Evolutionary conservation across 2,797 vertebrate species (phyloP), one percentile per base, ranked within the genome.

Genomic region (Parotocinclus haroldoi): DNA sequence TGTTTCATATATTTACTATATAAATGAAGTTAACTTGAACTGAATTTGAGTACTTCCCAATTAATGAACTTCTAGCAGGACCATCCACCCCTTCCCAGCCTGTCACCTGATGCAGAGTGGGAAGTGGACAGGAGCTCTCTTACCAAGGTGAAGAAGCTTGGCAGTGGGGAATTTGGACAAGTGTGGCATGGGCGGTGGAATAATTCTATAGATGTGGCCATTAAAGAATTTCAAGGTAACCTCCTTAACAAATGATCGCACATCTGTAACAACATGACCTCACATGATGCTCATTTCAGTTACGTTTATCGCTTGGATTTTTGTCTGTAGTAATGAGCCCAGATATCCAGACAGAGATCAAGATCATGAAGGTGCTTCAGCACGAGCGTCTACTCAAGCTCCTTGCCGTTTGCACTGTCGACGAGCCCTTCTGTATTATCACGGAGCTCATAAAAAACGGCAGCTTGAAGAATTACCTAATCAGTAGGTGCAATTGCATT

Each of bases 131-230:
- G 66, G 58, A 60, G 45, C 36, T 78, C 74, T 19, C 68, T 86
- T 1, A 56, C 58, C 16, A 82, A 76, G 68, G 18, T 77, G 16
- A 48, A 68, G 9, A 61, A 51, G 16, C 64, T 86, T 18, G 84
- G 80, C 49, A 78, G 76, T 7, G 84, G 84, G 40, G 75, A 78
- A 51, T 84, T 83, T 61, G 81, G 78, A 13, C 55, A 78, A 12
- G 84, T 84, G 53, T 86, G 81, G 83, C 63, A 80, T 12, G 84
- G 80, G 3, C 10, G 72, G 10, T 85, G 81, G 81, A 80, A 84
- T 36, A 67, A 64, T 39, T 80, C 53, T 11, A 83, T 70, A 11
- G 68, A 80, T 2, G 84, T 85, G 59, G 84, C 84, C 18, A 78
- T 84, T 58, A 85, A 85, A 68, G 81, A 83, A 58, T 78, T 85